A percentile compares a stretch with the other conserved stretches of the same genome.
Conservation (phyloP, 2,888 invertebrate species). For the Oxyscelio sp. region DNA sequence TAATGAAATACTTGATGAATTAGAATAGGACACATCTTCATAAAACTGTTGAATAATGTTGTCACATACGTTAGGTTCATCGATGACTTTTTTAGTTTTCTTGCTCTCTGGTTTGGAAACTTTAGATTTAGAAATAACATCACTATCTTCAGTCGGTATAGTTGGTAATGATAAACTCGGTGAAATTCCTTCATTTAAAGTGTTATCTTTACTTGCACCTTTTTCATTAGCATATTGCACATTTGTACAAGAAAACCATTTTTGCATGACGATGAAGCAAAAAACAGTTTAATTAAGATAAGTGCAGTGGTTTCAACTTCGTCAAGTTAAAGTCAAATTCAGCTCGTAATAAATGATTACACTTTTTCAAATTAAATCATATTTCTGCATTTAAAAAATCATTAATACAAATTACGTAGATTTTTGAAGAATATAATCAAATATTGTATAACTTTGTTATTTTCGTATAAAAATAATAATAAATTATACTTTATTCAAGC, state of each 20-base stretch:
- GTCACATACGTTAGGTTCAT: conserved; percentile 44
- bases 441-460: too few relatives aligned
- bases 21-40: conserved; percentile 58
- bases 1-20: conserved; percentile 77
- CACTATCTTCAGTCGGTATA: conserved; percentile 16
- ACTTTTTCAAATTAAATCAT: too few relatives aligned
- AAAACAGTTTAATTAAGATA: too few relatives aligned
- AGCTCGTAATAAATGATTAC: too few relatives aligned
- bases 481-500: too few relatives aligned
- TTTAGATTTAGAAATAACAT: background rate
- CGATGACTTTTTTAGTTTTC: conserved; percentile 20
- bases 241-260: conserved; percentile 54
- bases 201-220: background rate
- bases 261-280: too few relatives aligned
- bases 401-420: too few relatives aligned
- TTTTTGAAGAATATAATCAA: too few relatives aligned
- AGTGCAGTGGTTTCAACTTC: too few relatives aligned
- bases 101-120: conserved; percentile 20
- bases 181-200: conserved; percentile 5
- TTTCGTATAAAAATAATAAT: too few relatives aligned
- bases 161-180: conserved; percentile 36
- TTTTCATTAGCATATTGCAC: conserved; percentile 35
- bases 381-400: too few relatives aligned
- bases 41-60: conserved; percentile 59
- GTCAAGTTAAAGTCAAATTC: too few relatives aligned